Conservation (phyloP, 2,113 vertebrate genomes). For the Ailuropoda melanoleuca region DNA sequence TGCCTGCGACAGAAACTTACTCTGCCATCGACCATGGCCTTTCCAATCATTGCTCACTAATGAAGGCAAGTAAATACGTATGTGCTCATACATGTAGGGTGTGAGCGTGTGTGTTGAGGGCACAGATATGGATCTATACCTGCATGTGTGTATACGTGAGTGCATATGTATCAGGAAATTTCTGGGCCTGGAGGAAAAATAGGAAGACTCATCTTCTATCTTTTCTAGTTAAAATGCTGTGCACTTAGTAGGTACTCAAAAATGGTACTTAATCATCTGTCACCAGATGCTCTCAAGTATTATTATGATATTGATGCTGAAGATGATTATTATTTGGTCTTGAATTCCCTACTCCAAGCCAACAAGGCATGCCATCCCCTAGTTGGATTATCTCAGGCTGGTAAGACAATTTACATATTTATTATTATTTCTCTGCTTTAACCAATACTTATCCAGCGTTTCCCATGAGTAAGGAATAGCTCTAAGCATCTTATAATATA, state of each 20-base stretch:
- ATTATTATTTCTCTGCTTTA: neutral
- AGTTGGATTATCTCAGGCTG: neutral
- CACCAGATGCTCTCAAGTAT: neutral
- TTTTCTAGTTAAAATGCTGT: neutral
- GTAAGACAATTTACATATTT: neutral
- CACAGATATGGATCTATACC: neutral
- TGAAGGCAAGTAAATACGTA: neutral
- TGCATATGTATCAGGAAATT: neutral
- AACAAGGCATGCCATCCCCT: neutral
- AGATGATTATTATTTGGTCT: neutral
- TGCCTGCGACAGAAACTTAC: neutral
- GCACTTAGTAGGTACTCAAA: neutral
- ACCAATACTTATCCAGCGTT: neutral
- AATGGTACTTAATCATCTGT: neutral
- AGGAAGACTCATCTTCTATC: neutral
- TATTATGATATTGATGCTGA: neutral
- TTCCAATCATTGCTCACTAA: neutral
- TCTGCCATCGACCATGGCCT: neutral
- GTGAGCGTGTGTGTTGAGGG: neutral
- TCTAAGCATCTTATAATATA: neutral
- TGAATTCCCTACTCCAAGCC: neutral
- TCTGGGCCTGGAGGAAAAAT: neutral
- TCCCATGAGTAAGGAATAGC: neutral
- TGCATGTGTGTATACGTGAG: neutral
- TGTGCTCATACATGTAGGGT: no score